Conservation (phyloP, 2,888 invertebrate genomes). For the Orthonychiurus folsomi region DNA sequence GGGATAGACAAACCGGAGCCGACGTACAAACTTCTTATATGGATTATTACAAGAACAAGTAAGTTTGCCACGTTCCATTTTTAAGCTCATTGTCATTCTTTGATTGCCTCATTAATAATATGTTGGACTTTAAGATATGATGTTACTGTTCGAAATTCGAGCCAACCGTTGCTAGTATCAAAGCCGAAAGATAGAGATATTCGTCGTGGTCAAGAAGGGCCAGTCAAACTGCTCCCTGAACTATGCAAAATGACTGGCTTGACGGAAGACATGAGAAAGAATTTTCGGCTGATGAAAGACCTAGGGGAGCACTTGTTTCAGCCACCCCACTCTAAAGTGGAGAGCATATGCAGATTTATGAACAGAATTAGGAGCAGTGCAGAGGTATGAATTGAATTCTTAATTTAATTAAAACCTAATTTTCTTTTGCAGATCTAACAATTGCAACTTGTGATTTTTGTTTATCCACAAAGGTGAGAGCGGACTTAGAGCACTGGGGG, state of each 20-base stretch:
- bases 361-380: constrained; percentile 36
- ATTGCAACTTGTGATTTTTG: neutral
- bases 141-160: constrained; percentile 11
- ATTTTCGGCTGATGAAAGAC: constrained; percentile 78
- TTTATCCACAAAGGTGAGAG: neutral
- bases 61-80: too few relatives aligned
- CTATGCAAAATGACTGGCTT: constrained; percentile 80
- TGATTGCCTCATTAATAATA: too few relatives aligned
- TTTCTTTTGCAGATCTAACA: neutral
- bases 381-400: constrained; percentile 25
- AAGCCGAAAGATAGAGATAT: constrained; percentile 34
- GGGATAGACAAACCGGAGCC: constrained; percentile 16
- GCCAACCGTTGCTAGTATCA: constrained; percentile 34
- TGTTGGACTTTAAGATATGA: constrained; percentile 11
- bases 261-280: constrained; percentile 62
- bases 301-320: constrained; percentile 69
- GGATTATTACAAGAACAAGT: constrained; percentile 12
- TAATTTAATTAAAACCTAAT: neutral
- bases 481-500: constrained; percentile 10
- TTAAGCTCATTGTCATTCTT: too few relatives aligned
- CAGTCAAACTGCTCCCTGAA: constrained; percentile 68
- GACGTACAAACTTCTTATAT: constrained; percentile 10
- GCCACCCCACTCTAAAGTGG: constrained; percentile 65
- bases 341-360: constrained; percentile 55
- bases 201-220: constrained; percentile 30